These are phyloP conservation scores for Seriola rivoliana DNA, from an alignment of 2,113 vertebrate genomes.

Conservation along the genomic window DNA sequence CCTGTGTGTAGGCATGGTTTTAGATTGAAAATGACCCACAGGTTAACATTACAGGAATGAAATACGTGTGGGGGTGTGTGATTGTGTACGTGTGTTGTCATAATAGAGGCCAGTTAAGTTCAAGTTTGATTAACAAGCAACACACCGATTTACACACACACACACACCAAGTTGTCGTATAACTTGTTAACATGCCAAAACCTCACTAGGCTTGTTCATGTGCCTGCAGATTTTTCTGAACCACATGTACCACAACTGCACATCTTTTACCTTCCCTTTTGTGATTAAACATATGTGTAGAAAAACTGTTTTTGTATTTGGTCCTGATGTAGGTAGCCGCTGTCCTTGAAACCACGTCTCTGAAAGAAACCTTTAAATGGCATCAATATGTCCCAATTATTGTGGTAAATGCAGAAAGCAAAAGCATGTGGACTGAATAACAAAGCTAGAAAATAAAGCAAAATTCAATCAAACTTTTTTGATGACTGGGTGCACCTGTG, in stretches of 20 bases:
- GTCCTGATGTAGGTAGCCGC: not conserved
- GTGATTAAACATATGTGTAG: not conserved
- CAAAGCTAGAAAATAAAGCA: constrained; percentile 8
- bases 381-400: constrained; percentile 46
- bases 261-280: not conserved
- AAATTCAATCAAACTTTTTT: constrained; percentile 40
- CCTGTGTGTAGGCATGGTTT: constrained; percentile 9
- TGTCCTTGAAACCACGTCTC: constrained; percentile 43
- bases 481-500: constrained; percentile 24
- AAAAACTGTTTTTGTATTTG: constrained; percentile 19
- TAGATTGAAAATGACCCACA: constrained; percentile 45
- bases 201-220: not conserved
- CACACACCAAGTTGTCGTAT: not conserved
- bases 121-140: constrained; percentile 9
- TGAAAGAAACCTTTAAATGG: constrained; percentile 31
- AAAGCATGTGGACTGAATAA: constrained; percentile 19
- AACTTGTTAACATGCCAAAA: not conserved
- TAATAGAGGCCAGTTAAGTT: constrained; percentile 27
- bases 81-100: not conserved
- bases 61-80: not conserved
- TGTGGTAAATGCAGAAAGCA: constrained; percentile 1
- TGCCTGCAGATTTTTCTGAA: not conserved
- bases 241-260: not conserved
- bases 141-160: not conserved
- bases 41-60: constrained; percentile 19